These are phyloP conservation scores for Papilio gigon DNA, from an alignment of 2,888 invertebrate genomes.

Conservation along the genomic window DNA sequence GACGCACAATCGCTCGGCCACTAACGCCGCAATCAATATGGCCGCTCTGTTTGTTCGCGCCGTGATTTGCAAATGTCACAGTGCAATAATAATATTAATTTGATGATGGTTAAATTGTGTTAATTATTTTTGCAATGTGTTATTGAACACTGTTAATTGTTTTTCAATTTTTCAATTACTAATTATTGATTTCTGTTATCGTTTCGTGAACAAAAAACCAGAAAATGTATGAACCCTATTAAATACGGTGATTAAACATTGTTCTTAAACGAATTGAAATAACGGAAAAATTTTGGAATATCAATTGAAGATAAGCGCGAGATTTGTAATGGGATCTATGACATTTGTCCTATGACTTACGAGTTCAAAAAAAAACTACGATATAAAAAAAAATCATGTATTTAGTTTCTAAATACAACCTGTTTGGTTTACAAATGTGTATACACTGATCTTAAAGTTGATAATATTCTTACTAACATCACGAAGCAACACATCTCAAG, in stretches of 20 bases:
- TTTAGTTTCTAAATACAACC: neutral
- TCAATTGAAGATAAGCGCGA: too few relatives aligned
- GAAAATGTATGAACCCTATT: neutral
- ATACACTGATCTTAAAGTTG: constrained; percentile 30
- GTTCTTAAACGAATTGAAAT: neutral
- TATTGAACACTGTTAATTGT: neutral
- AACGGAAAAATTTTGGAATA: too few relatives aligned
- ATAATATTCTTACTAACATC: constrained; percentile 34
- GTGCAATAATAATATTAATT: constrained; percentile 40
- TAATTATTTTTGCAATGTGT: constrained; percentile 14
- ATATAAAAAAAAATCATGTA: neutral
- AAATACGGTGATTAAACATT: neutral
- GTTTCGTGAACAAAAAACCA: neutral
- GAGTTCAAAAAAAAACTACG: neutral
- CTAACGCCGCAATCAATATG: constrained; percentile 63
- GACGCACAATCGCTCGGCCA: constrained; percentile 62
- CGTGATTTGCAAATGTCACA: constrained; percentile 47
- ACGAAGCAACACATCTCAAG: constrained; percentile 35
- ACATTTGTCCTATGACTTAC: neutral
- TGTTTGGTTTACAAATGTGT: constrained; percentile 12
- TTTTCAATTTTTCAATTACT: neutral
- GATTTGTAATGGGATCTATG: too few relatives aligned
- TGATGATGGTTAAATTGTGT: constrained; percentile 10
- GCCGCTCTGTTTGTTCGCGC: constrained; percentile 52
- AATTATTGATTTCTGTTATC: neutral